A percentile compares a stretch with the other conserved stretches of the same genome.
Conservation (phyloP, 2,113 vertebrate species). For the Rhea pennata region DNA sequence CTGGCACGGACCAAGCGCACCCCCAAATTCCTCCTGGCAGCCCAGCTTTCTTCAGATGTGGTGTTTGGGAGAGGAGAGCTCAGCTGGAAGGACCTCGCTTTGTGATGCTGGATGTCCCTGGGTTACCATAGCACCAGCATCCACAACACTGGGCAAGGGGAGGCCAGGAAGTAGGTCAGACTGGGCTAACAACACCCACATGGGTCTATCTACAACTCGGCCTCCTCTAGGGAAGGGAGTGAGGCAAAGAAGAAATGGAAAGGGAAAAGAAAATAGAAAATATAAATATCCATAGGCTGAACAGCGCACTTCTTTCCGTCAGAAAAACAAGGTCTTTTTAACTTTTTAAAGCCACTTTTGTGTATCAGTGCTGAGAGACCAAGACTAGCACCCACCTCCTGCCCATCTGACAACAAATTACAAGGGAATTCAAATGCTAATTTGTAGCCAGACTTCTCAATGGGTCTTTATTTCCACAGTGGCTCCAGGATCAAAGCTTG, state of each 20-base stretch:
- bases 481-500: background rate
- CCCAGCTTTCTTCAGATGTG: background rate
- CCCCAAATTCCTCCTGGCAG: background rate
- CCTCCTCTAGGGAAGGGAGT: background rate
- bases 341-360: slow-evolving; percentile 51
- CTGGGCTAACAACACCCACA: slow-evolving; percentile 49
- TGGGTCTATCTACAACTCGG: background rate
- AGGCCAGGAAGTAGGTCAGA: slow-evolving; percentile 67
- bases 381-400: slow-evolving; percentile 35
- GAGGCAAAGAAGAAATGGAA: background rate
- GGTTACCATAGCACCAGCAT: slow-evolving; percentile 71
- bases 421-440: slow-evolving; percentile 66
- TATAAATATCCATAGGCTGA: background rate
- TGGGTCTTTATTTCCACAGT: slow-evolving; percentile 53
- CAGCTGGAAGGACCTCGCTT: slow-evolving; percentile 26
- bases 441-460: slow-evolving; percentile 42
- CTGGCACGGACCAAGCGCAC: background rate
- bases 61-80: background rate
- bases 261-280: background rate
- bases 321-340: background rate
- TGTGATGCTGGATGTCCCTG: slow-evolving; percentile 38
- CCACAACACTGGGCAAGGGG: slow-evolving; percentile 25
- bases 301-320: background rate
- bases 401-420: slow-evolving; percentile 46
- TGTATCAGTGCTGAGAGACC: slow-evolving; percentile 10